These are phyloP conservation scores for Drosophila sproati DNA, from an alignment of 1,140 invertebrate species.

Conservation along the genomic window DNA sequence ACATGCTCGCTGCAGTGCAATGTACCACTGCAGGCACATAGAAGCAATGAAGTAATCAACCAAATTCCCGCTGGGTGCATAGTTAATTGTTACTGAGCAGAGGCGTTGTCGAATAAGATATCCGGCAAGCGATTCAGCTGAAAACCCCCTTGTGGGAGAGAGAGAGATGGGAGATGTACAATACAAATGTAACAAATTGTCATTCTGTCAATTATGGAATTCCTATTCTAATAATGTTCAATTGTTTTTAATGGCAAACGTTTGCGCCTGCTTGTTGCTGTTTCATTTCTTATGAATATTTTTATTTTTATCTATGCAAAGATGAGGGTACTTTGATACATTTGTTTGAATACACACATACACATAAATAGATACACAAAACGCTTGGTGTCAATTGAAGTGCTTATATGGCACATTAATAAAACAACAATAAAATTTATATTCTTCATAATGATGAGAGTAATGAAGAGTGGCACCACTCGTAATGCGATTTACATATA, in stretches of 20 bases:
- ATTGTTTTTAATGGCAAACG: constrained; percentile 66
- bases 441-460: constrained; percentile 16
- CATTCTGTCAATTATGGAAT: constrained; percentile 15
- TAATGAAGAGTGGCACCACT: neutral
- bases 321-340: constrained; percentile 30
- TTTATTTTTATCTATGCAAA: constrained; percentile 27
- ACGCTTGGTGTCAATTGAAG: constrained; percentile 60
- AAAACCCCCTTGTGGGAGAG: neutral
- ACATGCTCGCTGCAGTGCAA: neutral
- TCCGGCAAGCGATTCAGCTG: constrained; percentile 5
- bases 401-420: constrained; percentile 35
- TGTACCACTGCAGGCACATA: neutral
- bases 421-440: constrained; percentile 17
- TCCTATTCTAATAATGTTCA: constrained; percentile 52
- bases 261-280: constrained; percentile 57
- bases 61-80: neutral
- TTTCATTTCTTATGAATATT: constrained; percentile 38
- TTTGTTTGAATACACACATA: neutral
- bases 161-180: neutral
- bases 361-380: constrained; percentile 52
- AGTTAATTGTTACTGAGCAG: constrained; percentile 15
- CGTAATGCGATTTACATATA: constrained; percentile 9
- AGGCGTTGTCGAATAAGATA: neutral
- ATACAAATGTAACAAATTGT: neutral
- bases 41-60: neutral